Evolutionary conservation across 2,113 vertebrate species (phyloP).

Genomic region (Pangasianodon gigas): DNA sequence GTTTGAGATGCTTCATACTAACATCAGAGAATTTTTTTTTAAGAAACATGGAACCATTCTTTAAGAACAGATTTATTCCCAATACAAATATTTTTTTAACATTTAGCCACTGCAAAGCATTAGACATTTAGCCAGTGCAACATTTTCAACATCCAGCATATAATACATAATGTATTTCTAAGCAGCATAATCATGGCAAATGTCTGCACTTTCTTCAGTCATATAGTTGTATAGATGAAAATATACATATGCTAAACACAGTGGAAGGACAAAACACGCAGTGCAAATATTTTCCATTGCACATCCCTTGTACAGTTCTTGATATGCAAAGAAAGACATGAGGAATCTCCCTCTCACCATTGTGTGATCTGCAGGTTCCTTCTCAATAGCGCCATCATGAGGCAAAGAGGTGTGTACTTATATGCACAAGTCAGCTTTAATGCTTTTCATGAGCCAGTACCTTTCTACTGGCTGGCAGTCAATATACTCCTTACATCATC

Average conservation of each 20-base stretch:
- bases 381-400: conserved; percentile 26
- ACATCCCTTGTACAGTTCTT: background rate
- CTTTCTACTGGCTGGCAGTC: background rate
- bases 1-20: background rate
- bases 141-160: background rate
- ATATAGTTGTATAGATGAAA: background rate
- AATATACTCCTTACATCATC: background rate
- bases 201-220: background rate
- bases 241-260: background rate
- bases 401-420: background rate
- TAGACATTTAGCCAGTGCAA: background rate
- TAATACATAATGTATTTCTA: background rate
- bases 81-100: no score
- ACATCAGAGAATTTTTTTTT: background rate
- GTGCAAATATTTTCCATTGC: background rate
- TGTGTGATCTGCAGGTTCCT: background rate
- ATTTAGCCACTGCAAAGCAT: no score
- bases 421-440: background rate
- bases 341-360: background rate
- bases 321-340: background rate
- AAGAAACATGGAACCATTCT: no score
- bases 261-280: background rate
- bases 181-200: background rate
- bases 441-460: background rate
- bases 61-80: no score